phyloP scores from a whole-genome alignment of 2,888 invertebrate genomes.

The Tricholauxania praeusta region DNA sequence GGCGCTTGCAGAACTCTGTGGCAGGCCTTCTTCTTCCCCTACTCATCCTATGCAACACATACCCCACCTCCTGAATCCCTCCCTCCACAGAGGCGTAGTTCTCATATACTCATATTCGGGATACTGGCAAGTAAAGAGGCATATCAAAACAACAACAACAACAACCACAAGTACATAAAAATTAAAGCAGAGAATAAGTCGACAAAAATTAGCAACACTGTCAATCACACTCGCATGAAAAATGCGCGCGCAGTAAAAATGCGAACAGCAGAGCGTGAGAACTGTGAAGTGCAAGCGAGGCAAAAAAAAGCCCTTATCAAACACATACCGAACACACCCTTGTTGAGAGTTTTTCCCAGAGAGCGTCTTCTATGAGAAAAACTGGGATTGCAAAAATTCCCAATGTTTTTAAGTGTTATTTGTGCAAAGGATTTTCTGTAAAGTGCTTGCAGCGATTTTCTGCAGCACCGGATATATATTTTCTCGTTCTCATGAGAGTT shows the following conservation, averaged over 20 bases:
- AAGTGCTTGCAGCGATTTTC: neutral
- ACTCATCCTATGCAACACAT: too few relatives aligned
- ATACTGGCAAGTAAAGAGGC: constrained; percentile 13
- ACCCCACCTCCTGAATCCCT: too few relatives aligned
- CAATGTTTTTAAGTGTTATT: too few relatives aligned
- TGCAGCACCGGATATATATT: neutral
- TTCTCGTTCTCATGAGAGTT: constrained; percentile 33
- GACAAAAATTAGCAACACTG: constrained; percentile 24
- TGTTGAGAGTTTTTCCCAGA: constrained; percentile 55
- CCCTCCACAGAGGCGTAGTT: neutral
- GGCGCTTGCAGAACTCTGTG: neutral
- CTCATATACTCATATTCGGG: constrained; percentile 5
- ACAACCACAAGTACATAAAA: constrained; percentile 42
- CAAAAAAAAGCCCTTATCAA: constrained; percentile 47
- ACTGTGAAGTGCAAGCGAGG: constrained; percentile 56
- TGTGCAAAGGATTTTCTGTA: neutral
- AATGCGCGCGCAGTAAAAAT: constrained; percentile 42
- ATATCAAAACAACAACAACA: constrained; percentile 34
- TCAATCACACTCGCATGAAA: constrained; percentile 23
- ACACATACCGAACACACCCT: constrained; percentile 55
- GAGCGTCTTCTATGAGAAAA: constrained; percentile 35
- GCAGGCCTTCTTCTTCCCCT: too few relatives aligned
- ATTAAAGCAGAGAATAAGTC: constrained; percentile 37
- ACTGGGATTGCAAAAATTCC: constrained; percentile 18
- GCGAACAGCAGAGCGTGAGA: constrained; percentile 54